Evolutionary conservation across 2,888 invertebrate genomes (phyloP).

Genomic region (Odontocerum albicorne): DNA sequence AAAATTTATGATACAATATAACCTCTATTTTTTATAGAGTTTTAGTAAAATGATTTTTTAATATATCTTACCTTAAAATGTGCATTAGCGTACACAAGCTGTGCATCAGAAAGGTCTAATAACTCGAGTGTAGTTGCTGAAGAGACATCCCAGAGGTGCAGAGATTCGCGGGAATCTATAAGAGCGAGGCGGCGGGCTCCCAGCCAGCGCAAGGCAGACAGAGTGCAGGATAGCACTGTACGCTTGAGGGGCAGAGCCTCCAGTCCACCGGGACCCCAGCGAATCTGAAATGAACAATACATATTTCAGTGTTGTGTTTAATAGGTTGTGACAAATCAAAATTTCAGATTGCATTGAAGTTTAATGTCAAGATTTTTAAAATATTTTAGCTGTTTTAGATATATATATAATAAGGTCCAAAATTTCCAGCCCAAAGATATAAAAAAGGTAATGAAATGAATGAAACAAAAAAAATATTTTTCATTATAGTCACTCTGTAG

Average conservation of each 20-base stretch:
- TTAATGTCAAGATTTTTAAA: too few relatives aligned
- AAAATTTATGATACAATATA: too few relatives aligned
- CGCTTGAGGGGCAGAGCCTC: conserved; percentile 67
- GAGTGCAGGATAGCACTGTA: conserved; percentile 70
- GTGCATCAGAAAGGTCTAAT: conserved; percentile 77
- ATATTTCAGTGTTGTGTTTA: too few relatives aligned
- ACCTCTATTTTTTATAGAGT: too few relatives aligned
- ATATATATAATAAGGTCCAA: too few relatives aligned
- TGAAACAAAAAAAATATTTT: too few relatives aligned
- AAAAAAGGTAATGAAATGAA: too few relatives aligned
- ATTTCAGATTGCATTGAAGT: too few relatives aligned
- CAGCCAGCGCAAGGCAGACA: conserved; percentile 78
- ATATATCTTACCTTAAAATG: conserved; percentile 68
- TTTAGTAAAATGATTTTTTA: neutral
- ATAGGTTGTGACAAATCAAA: too few relatives aligned
- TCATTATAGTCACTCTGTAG: too few relatives aligned
- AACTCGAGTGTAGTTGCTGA: conserved; percentile 84
- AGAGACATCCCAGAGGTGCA: conserved; percentile 88
- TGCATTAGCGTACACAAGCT: conserved; percentile 84
- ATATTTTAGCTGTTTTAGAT: too few relatives aligned
- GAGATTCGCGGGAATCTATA: conserved; percentile 81
- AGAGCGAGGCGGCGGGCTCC: conserved; percentile 82
- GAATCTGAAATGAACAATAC: conserved; percentile 56
- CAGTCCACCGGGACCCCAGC: conserved; percentile 54
- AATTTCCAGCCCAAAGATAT: too few relatives aligned